These are phyloP conservation scores for Syngnathus acus DNA, from an alignment of 2,797 vertebrate species.

Conservation along the genomic window DNA sequence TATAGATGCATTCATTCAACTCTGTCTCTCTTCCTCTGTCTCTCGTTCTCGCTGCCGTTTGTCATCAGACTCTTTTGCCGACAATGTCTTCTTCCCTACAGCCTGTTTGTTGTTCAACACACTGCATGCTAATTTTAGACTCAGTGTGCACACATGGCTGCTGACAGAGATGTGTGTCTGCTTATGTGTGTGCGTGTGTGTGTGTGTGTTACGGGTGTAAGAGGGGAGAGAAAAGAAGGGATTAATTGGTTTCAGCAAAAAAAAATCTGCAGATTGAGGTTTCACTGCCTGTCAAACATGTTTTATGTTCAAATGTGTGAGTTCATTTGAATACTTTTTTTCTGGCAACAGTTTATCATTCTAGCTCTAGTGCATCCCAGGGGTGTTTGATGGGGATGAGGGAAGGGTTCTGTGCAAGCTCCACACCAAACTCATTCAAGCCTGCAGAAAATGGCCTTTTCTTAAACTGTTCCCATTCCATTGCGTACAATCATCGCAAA, in stretches of 20 bases:
- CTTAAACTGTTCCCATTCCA: not conserved
- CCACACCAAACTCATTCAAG: not conserved
- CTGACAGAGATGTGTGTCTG: constrained; percentile 27
- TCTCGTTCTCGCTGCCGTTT: constrained; percentile 17
- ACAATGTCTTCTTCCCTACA: constrained; percentile 37
- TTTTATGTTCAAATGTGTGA: not conserved
- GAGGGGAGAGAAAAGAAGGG: constrained; percentile 6
- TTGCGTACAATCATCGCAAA: not conserved
- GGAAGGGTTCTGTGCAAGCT: not conserved
- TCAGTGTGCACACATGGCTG: constrained; percentile 37
- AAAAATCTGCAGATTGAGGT: constrained; percentile 35
- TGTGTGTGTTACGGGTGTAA: constrained; percentile 8
- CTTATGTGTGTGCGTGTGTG: constrained; percentile 6
- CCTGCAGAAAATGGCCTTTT: not conserved
- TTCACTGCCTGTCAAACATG: constrained; percentile 3
- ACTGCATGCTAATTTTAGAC: constrained; percentile 50
- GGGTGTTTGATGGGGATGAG: not conserved
- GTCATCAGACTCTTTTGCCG: constrained; percentile 34
- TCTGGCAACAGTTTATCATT: not conserved
- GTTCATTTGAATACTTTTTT: not conserved
- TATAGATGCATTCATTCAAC: not conserved
- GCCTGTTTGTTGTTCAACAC: constrained; percentile 50
- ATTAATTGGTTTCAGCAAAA: constrained; percentile 42
- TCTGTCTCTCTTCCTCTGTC: not conserved
- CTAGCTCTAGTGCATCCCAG: not conserved